phyloP scores from a whole-genome alignment of 2,113 vertebrate species.

The Neopipo cinnamomea region DNA sequence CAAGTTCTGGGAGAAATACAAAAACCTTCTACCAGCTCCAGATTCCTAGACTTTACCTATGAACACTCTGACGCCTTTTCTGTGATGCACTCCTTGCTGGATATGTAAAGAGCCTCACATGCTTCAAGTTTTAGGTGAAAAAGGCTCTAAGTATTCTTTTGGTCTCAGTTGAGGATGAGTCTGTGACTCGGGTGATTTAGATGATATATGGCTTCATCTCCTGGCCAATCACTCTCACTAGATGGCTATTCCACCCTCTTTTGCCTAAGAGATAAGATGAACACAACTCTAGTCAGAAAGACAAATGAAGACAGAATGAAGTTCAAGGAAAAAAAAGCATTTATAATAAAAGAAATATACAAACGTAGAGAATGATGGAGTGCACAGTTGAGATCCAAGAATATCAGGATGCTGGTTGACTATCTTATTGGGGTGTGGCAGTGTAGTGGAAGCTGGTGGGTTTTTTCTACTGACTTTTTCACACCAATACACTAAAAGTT shows the following conservation, averaged over 20 bases:
- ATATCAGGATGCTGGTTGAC: not conserved
- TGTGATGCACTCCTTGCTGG: not conserved
- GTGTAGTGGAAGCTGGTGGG: not conserved
- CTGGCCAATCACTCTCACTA: not conserved
- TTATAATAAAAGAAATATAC: not conserved
- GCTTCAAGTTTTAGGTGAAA: not conserved
- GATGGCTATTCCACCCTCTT: not conserved
- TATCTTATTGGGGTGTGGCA: not conserved
- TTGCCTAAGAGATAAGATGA: not conserved
- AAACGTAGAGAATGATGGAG: not conserved
- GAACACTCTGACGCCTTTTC: not conserved
- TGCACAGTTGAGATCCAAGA: not conserved
- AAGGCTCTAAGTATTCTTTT: not conserved
- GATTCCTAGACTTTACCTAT: not conserved
- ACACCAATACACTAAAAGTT: not conserved
- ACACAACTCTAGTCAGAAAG: not conserved
- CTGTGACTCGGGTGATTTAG: not conserved
- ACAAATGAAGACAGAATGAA: not conserved
- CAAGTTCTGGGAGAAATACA: not conserved
- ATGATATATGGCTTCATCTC: not conserved
- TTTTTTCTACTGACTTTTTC: not conserved
- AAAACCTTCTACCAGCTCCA: not conserved
- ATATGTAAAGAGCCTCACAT: not conserved
- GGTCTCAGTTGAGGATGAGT: not conserved
- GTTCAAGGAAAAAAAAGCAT: not conserved